phyloP scores from a whole-genome alignment of 2,797 vertebrate species.

The Characodon lateralis region DNA sequence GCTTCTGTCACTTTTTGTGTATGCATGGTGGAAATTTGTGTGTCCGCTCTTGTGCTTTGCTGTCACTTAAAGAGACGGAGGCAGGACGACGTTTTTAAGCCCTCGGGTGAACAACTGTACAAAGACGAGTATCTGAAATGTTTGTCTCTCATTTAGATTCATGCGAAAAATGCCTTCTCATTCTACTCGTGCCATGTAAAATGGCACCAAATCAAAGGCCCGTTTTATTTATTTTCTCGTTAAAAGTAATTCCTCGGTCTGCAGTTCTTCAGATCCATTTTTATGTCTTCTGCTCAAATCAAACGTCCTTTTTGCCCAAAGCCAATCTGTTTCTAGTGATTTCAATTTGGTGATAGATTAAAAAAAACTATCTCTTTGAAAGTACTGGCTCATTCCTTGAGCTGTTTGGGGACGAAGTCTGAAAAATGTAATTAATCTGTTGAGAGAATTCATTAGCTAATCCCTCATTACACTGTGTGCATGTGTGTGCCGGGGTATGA shows the following conservation, averaged over 20 bases:
- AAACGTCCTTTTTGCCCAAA: conserved; percentile 55
- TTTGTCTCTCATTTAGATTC: conserved; percentile 61
- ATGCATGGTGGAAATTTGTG: conserved; percentile 38
- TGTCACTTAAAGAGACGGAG: conserved; percentile 65
- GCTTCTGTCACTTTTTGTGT: conserved; percentile 48
- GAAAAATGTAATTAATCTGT: conserved; percentile 75
- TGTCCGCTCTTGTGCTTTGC: conserved; percentile 51
- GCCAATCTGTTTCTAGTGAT: conserved; percentile 61
- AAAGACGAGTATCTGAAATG: conserved; percentile 60
- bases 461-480: conserved; percentile 64
- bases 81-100: conserved; percentile 62
- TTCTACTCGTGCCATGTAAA: conserved; percentile 58
- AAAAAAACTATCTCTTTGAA: conserved; percentile 59
- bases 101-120: conserved; percentile 55
- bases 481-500: conserved; percentile 28
- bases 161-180: conserved; percentile 38
- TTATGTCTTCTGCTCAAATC: conserved; percentile 66
- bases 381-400: conserved; percentile 64
- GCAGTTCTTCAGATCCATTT: conserved; percentile 58
- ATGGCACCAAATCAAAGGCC: conserved; percentile 64
- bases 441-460: conserved; percentile 77
- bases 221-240: conserved; percentile 63
- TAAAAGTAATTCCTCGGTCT: conserved; percentile 53
- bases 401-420: conserved; percentile 61
- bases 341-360: conserved; percentile 68